A percentile compares a stretch with the other conserved stretches of the same genome.
These are phyloP conservation scores for Chrysolina haemoptera DNA, from an alignment of 2,888 invertebrate genomes.

Conservation along the genomic window DNA sequence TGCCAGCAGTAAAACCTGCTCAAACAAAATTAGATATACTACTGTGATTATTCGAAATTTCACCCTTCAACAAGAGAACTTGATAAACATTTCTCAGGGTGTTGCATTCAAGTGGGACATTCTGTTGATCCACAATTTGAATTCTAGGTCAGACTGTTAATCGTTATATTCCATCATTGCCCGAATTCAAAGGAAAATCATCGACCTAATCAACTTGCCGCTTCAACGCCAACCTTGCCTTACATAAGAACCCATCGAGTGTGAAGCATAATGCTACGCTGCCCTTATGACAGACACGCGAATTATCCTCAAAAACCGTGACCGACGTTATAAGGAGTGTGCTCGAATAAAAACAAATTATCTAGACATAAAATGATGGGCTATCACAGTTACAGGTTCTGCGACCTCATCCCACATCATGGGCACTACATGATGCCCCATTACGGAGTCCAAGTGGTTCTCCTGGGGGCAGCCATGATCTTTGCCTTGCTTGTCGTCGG, in stretches of 20 bases:
- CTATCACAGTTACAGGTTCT: slow-evolving; percentile 45
- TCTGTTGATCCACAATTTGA: too few relatives aligned
- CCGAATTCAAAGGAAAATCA: slow-evolving; percentile 18
- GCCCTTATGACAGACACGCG: slow-evolving; percentile 31
- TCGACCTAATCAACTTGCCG: slow-evolving; percentile 17
- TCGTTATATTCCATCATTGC: background rate
- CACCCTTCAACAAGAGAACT: too few relatives aligned
- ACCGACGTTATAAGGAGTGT: slow-evolving; percentile 35
- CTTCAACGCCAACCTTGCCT: slow-evolving; percentile 16
- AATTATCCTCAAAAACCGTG: slow-evolving; percentile 28
- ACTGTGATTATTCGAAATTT: too few relatives aligned
- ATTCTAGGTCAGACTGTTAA: background rate
- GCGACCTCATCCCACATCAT: slow-evolving; percentile 51
- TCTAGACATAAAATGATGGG: slow-evolving; percentile 22
- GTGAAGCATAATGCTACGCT: slow-evolving; percentile 29
- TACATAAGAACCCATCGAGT: slow-evolving; percentile 23
- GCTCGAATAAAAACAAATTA: slow-evolving; percentile 3
- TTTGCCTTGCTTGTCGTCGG: slow-evolving; percentile 58
- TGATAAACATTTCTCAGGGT: too few relatives aligned
- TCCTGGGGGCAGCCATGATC: slow-evolving; percentile 56
- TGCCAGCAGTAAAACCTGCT: too few relatives aligned
- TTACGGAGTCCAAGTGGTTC: slow-evolving; percentile 51
- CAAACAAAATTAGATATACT: too few relatives aligned
- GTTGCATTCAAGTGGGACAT: too few relatives aligned
- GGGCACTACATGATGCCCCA: slow-evolving; percentile 52